A percentile compares a stretch with the other conserved stretches of the same genome.
Conservation (phyloP, 2,797 vertebrate species). For the Megalops cyprinoides region DNA sequence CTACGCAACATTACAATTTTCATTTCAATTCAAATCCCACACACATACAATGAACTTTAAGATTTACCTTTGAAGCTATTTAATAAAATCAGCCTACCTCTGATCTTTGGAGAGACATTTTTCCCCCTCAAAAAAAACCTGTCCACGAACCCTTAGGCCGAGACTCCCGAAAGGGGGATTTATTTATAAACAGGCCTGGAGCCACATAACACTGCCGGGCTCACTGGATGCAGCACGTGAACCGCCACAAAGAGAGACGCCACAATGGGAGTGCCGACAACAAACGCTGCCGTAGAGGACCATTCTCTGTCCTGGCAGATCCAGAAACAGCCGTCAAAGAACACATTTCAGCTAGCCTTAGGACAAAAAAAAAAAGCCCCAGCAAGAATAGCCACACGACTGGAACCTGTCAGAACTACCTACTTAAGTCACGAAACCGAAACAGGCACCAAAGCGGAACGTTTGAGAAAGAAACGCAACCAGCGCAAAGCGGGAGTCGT, state of each 20-base stretch:
- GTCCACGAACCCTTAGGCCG: slow-evolving; percentile 41
- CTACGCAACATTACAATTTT: slow-evolving; percentile 48
- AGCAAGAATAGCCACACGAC: slow-evolving; percentile 25
- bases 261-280: slow-evolving; percentile 61
- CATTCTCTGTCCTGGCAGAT: slow-evolving; percentile 50
- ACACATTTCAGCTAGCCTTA: slow-evolving; percentile 15
- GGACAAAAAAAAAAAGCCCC: no score
- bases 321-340: slow-evolving; percentile 61
- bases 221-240: slow-evolving; percentile 55
- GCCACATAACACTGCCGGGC: slow-evolving; percentile 46
- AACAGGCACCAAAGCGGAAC: neutral
- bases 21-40: neutral
- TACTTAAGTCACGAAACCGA: slow-evolving; percentile 22
- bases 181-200: slow-evolving; percentile 63
- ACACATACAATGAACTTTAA: neutral
- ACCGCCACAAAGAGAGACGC: slow-evolving; percentile 59
- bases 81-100: slow-evolving; percentile 40
- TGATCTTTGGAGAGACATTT: slow-evolving; percentile 57
- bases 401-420: slow-evolving; percentile 41
- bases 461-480: neutral
- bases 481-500: neutral
- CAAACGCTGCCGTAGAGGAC: slow-evolving; percentile 40
- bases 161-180: slow-evolving; percentile 35
- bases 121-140: slow-evolving; percentile 20
- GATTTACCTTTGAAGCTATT: neutral